Evolutionary conservation across 2,797 vertebrate species (phyloP).

Genomic region (Clarias fuscus): DNA sequence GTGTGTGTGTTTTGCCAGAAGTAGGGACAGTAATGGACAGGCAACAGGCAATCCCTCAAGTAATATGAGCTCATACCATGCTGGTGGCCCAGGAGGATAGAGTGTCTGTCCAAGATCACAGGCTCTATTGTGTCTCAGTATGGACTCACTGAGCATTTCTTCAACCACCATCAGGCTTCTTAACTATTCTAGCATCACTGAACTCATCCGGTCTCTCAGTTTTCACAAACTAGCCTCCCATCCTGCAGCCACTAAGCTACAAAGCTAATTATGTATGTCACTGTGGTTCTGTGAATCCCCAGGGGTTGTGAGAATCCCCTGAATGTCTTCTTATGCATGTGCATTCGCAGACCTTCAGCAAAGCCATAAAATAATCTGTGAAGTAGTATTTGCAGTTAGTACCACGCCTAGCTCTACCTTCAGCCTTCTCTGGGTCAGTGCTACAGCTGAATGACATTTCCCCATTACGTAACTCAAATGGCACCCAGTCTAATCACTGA

Average conservation of each 20-base stretch:
- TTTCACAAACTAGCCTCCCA: constrained; percentile 45
- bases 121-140: constrained; percentile 70
- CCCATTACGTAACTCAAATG: neutral
- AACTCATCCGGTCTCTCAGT: constrained; percentile 59
- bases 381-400: too few species aligned
- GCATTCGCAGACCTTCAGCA: neutral
- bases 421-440: neutral
- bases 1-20: constrained; percentile 23
- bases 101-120: constrained; percentile 74
- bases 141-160: constrained; percentile 52
- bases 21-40: constrained; percentile 59
- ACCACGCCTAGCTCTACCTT: neutral
- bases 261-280: neutral
- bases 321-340: neutral
- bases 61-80: constrained; percentile 68
- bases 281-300: neutral
- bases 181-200: constrained; percentile 62
- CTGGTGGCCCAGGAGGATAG: constrained; percentile 65
- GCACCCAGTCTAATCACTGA: neutral
- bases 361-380: neutral
- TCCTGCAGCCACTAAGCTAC: neutral
- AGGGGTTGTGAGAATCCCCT: neutral
- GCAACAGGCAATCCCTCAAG: constrained; percentile 64
- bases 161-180: constrained; percentile 45
- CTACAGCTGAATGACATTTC: neutral